Conservation (phyloP, 1,140 invertebrate species). For the Drosophila pallidifrons region DNA sequence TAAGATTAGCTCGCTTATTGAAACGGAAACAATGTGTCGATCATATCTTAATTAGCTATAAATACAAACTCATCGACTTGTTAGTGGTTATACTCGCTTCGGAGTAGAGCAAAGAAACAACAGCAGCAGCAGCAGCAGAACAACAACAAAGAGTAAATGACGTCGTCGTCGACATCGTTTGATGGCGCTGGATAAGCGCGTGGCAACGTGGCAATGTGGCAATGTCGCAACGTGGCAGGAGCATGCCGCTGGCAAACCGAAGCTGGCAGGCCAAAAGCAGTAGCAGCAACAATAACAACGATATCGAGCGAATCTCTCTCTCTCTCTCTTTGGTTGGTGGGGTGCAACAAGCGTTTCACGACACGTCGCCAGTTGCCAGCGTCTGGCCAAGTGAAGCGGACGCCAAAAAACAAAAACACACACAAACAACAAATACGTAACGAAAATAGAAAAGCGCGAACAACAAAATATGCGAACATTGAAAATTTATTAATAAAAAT, state of each 20-base stretch:
- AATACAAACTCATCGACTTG: background rate
- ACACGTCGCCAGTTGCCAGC: constrained; percentile 68
- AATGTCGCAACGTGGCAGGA: constrained; percentile 53
- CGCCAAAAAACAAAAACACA: constrained; percentile 41
- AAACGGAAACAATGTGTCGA: background rate
- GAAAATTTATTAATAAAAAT: constrained; percentile 74
- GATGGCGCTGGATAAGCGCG: constrained; percentile 76
- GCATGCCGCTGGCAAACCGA: constrained; percentile 75
- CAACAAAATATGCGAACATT: constrained; percentile 55
- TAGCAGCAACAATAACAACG: constrained; percentile 25
- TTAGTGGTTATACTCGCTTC: background rate
- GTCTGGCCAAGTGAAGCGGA: constrained; percentile 68
- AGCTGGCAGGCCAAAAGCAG: constrained; percentile 44
- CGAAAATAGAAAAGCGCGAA: constrained; percentile 62
- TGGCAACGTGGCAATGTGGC: constrained; percentile 66
- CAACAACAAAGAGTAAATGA: constrained; percentile 33
- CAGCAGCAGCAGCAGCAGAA: background rate
- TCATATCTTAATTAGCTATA: background rate
- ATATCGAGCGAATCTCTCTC: constrained; percentile 23
- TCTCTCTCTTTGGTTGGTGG: constrained; percentile 24
- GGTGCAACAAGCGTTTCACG: constrained; percentile 72
- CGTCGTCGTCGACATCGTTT: constrained; percentile 71
- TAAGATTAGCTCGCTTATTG: constrained; percentile 12
- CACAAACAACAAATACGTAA: constrained; percentile 16
- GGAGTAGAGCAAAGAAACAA: background rate